Percentiles rank a stretch among this genome's conserved stretches.
Conservation (phyloP, 2,797 vertebrate species). For the Peromyscus nudipes region DNA sequence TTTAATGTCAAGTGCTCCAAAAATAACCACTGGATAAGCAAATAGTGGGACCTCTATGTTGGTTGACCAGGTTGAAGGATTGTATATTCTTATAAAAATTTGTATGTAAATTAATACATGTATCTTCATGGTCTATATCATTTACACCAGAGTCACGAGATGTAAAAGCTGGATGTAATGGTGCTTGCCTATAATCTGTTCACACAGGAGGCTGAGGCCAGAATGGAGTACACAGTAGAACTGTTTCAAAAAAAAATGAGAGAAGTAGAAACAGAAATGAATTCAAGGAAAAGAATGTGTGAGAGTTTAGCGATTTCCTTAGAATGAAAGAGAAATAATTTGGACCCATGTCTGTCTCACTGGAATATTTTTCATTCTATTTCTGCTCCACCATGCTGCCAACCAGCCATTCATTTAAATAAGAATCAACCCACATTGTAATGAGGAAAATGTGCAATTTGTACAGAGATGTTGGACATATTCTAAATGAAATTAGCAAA, state of each 20-base stretch:
- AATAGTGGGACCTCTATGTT: background rate
- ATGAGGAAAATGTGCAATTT: constrained; percentile 11
- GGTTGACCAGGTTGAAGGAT: background rate
- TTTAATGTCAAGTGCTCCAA: background rate
- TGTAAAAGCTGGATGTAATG: background rate
- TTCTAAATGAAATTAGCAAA: background rate
- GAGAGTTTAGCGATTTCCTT: background rate
- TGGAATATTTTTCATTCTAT: background rate
- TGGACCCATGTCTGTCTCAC: background rate
- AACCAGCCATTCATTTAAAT: background rate
- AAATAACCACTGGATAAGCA: background rate
- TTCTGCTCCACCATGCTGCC: background rate
- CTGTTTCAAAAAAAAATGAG: background rate
- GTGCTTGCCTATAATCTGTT: no score
- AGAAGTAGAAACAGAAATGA: background rate
- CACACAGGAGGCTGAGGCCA: background rate
- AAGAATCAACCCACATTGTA: background rate
- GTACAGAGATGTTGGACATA: background rate
- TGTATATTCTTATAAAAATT: background rate
- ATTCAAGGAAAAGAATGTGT: background rate
- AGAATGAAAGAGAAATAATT: constrained; percentile 2
- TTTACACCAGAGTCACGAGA: background rate
- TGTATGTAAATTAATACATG: background rate
- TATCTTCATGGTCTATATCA: background rate
- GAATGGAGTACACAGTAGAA: background rate